Base-by-base conservation (phyloP, 2,888 invertebrate genomes). In the Xestobium rufovillosum region DNA sequence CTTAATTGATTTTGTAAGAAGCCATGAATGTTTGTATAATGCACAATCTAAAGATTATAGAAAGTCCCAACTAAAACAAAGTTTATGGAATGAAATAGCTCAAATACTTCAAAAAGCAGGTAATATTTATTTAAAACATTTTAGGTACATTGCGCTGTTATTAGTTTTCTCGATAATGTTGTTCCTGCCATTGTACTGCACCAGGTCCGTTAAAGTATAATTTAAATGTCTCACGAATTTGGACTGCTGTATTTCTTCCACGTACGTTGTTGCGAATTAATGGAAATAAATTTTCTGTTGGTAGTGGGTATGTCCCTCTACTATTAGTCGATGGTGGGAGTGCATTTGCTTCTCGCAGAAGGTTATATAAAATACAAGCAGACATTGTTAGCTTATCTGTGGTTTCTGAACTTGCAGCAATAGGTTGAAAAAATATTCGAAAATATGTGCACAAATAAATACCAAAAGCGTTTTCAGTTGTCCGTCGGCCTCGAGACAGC, bases 391-490 rank as follows among this genome's bases (percentile, higher is more conserved):
- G 30, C 28, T 43, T 40, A 38, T 39, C 42, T 19, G 34, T 39
- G 14, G 42, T 39, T 33, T 44, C 41, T 14, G 44, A 39, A 25
- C 15, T 16, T 10, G 33, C 29, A 36, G 36, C 23, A 30, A 43
- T 44, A 14, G 42, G 42, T 30, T 30, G 37, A 32, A 42, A 41
- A 30, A 43, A 43, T 26, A 38, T 29, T 26, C 32, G 25, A 35
- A 43, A 43, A 38, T 19, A 41, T 26, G 26, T 32, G 27, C 44
- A 44, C 3, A 43, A 25, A n/a, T n/a, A n/a, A 15, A 44, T 44
- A 16, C 42, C 42, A 34, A 44, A 43, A 19, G 42, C 39, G 26
- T 43, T 43, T 26, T 44, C 42, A 29, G 44, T 40, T 25, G 32
- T 39, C 26, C 44, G 31, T 23, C 39, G 23, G n/a, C 42, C 42